Evolutionary conservation across 2,113 vertebrate genomes (phyloP).

Genomic region (Pseudorectes ferrugineus): DNA sequence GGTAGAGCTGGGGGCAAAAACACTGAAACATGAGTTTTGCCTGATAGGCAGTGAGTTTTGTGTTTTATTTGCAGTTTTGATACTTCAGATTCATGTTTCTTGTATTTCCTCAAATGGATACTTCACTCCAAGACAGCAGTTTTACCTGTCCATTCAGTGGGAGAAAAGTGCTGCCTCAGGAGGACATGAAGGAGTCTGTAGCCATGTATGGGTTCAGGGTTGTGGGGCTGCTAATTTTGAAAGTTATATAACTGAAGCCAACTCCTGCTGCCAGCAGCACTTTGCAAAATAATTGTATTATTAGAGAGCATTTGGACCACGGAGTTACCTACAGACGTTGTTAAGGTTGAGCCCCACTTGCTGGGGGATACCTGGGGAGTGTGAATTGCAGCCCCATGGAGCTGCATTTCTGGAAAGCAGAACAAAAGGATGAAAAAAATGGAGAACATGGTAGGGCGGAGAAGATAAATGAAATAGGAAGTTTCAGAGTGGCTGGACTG

Average conservation of each 20-base stretch:
- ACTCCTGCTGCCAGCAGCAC: neutral
- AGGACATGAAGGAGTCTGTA: neutral
- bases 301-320: neutral
- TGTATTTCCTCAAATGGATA: neutral
- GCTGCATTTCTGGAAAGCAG: neutral
- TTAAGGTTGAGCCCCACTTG: neutral
- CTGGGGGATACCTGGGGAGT: neutral
- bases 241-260: neutral
- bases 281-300: neutral
- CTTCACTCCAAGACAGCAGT: neutral
- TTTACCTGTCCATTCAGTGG: neutral
- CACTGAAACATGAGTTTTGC: neutral
- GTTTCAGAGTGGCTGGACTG: neutral
- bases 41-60: neutral
- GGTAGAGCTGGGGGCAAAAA: neutral
- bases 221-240: neutral
- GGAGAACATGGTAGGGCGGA: neutral
- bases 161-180: neutral
- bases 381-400: rapidly evolving
- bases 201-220: neutral
- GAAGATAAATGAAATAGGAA: neutral
- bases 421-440: neutral
- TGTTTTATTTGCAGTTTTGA: neutral
- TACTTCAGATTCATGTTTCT: neutral
- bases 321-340: neutral